Evolutionary conservation across 2,888 invertebrate genomes (phyloP), one percentile per base, ranked within the genome.

Genomic region (Acheta domesticus): DNA sequence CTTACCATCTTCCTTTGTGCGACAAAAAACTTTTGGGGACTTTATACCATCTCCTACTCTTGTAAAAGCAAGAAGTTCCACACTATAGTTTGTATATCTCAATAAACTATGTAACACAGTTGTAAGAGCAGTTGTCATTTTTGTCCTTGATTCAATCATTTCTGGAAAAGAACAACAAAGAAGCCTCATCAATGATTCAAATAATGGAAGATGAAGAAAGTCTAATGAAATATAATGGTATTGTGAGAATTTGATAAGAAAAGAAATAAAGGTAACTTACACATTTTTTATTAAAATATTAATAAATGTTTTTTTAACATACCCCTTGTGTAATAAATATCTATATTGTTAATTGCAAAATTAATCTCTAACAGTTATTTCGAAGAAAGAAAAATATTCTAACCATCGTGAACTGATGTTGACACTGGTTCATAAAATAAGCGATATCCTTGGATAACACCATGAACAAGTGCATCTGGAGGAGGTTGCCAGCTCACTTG

Each of bases 401-500:
- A n/a, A 82, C 81, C 80, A n/a, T 79, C 77, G 48, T 36, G 49
- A 49, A 78, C 77, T 73, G 78, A 75, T n/a, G 78, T n/a, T 12
- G 79, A 80, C 8, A 80, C 77, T 12, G 82, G 82, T 80, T 84
- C 84, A 83, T 87, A 87, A 77, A 86, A 83, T 48, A 89, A 85
- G 80, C 87, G 86, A 84, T 88, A 89, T 2, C 89, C 89, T 75
- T 87, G 87, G 48, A 89, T 86, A 49, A 88, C 85, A 4, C 89
- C 89, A 83, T 89, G 84, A 48, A 83, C 82, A 49, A 81, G 81
- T 50, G 83, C 81, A 62, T 85, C 84, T 1, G 93, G 92, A 0
- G 92, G 92, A 1, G 91, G 90, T 81, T 89, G 90, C 93, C 92
- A 94, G 8, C 91, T 90, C 80, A 94, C 90, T 85, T 93, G 92